Conservation (phyloP, 2,888 invertebrate species). For the Cerceris ruficornis region DNA sequence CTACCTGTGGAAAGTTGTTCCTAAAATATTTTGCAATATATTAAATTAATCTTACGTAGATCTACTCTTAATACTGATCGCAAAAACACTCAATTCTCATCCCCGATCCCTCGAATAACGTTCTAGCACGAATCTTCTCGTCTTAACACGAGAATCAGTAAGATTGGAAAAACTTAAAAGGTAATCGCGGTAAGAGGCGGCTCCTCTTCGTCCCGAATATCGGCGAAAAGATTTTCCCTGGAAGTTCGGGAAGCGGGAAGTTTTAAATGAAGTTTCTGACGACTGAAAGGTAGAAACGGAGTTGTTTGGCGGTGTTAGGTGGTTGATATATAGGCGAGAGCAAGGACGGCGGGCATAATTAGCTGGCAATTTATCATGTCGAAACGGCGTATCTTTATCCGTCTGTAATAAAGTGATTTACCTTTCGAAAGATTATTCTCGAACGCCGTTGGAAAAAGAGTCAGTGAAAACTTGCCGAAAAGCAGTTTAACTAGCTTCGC, state of each 20-base stretch:
- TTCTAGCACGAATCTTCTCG: too few relatives aligned
- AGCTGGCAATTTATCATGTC: slow-evolving; percentile 40
- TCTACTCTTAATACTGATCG: too few relatives aligned
- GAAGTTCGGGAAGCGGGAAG: slow-evolving; percentile 24
- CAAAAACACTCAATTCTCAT: too few relatives aligned
- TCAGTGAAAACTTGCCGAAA: too few relatives aligned
- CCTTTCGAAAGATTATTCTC: slow-evolving; percentile 6
- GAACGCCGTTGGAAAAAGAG: too few relatives aligned
- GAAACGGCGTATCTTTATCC: slow-evolving; percentile 24
- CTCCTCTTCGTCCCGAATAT: slow-evolving; percentile 31
- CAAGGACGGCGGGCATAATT: slow-evolving; percentile 31
- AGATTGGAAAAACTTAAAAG: slow-evolving; percentile 28
- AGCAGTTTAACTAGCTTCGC: too few relatives aligned
- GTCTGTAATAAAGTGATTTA: slow-evolving; percentile 40
- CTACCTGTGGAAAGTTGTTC: too few relatives aligned
- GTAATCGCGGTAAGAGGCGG: slow-evolving; percentile 29
- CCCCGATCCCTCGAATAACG: too few relatives aligned
- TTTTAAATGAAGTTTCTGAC: slow-evolving; percentile 45
- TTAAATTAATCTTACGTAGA: too few relatives aligned
- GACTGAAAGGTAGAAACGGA: slow-evolving; percentile 5
- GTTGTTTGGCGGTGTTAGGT: neutral
- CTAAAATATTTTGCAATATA: too few relatives aligned
- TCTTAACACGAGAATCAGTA: slow-evolving; percentile 9
- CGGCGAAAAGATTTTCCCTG: slow-evolving; percentile 32
- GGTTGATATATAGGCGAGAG: neutral